phyloP scores from a whole-genome alignment of 2,888 invertebrate species.

The Tiliacea citrago region DNA sequence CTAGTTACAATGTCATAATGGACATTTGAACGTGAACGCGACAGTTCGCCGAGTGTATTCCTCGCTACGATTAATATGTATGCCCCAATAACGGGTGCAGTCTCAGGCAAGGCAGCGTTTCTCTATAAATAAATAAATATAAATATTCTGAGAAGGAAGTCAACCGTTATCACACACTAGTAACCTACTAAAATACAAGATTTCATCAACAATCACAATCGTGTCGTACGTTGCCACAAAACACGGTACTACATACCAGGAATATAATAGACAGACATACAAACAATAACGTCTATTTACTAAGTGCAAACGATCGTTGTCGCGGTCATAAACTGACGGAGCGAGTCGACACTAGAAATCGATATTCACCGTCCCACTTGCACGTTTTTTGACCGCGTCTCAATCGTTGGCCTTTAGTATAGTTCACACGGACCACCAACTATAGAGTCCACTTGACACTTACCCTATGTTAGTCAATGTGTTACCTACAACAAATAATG shows the following conservation, averaged over 20 bases:
- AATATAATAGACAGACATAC: conserved; percentile 43
- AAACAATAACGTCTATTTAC: conserved; percentile 42
- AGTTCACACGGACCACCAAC: conserved; percentile 31
- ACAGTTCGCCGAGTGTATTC: conserved; percentile 64
- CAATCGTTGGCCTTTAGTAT: conserved; percentile 7
- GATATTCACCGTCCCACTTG: conserved; percentile 1
- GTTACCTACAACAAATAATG: conserved; percentile 31
- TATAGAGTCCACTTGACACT: conserved; percentile 29
- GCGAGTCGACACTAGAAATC: conserved; percentile 7
- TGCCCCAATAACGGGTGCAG: conserved; percentile 71
- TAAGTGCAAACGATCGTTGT: conserved; percentile 1
- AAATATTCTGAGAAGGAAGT: conserved; percentile 75
- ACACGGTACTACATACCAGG: conserved; percentile 42
- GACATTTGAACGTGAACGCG: conserved; percentile 46
- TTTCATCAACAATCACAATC: conserved; percentile 65
- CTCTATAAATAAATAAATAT: conserved; percentile 72
- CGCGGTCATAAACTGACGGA: conserved; percentile 1
- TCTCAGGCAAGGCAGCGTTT: conserved; percentile 82
- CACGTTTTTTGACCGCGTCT: conserved; percentile 7
- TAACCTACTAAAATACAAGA: conserved; percentile 78
- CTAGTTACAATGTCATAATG: conserved; percentile 14
- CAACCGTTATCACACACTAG: conserved; percentile 76
- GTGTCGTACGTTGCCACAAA: conserved; percentile 44
- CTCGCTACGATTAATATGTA: conserved; percentile 60
- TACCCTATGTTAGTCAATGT: conserved; percentile 24